Base-by-base conservation (phyloP, 2,113 vertebrate species). In the Uria lomvia region DNA sequence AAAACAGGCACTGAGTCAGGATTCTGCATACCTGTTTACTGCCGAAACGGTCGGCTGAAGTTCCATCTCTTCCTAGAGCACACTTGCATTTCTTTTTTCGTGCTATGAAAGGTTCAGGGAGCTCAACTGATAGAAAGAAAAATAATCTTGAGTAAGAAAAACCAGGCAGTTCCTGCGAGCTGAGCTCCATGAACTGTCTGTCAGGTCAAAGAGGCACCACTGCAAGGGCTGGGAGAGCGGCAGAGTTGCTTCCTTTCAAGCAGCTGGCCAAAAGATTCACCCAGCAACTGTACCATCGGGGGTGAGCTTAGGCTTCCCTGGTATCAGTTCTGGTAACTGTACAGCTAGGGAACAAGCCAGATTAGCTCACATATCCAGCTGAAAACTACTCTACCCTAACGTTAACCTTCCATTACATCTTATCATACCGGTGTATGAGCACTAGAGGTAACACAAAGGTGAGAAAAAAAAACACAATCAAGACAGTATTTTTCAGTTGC, bases 11-110 rank as follows among this genome's bases (percentile, higher is more conserved):
- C 52, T 23, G 50, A 74, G 74, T 7, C 19, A n/a, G 45, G 43
- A 55, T 0, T 29, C 12, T 1, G 1, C 0, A 0, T 4, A 55
- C 10, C 56, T n/a, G 29, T 16, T 62, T 45, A 36, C 47, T 15
- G 30, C 16, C 10, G 3, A 82, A 83, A 66, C 1, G 6, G 38
- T 17, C 0, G 0, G 19, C 3, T 84, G 29, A 88, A 22, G 20
- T 9, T 68, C 27, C 21, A 80, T 4, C 45, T 58, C 82, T 53
- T 23, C 49, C 67, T 32, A 8, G 1, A 88, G 52, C 47, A 29
- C 6, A 27, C 30, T 0, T 55, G 29, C 15, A 16, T 32, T 79
- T 79, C 38, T 20, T 70, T 65, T 52, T 40, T 38, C 23, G 82
- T 1, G 4, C 55, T 6, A 40, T 3, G 9, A 56, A 66, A 90